phyloP scores from a whole-genome alignment of 2,113 vertebrate species.

The Lynx canadensis region DNA sequence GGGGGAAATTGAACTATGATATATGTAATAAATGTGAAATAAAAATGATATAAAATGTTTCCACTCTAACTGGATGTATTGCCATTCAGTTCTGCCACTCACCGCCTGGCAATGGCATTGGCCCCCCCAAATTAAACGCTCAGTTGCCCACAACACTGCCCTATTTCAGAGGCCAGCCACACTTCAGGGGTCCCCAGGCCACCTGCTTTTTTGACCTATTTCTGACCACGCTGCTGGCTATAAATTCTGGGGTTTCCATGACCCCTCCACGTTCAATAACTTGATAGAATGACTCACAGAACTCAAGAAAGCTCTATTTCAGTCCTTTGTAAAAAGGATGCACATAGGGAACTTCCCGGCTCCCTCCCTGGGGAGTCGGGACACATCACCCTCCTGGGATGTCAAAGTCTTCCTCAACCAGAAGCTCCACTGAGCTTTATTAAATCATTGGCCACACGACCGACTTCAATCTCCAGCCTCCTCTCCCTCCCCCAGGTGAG shows the following conservation, averaged over 20 bases:
- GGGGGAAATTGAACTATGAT: background rate
- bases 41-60: background rate
- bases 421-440: background rate
- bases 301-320: background rate
- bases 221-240: background rate
- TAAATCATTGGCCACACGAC: fast-evolving
- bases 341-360: background rate
- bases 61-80: too few species aligned
- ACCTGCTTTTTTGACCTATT: background rate
- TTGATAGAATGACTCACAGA: background rate
- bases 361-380: fast-evolving
- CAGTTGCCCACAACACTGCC: background rate
- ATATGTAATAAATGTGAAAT: background rate
- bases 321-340: background rate
- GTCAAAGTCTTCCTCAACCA: background rate
- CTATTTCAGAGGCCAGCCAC: background rate
- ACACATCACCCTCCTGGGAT: fast-evolving
- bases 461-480: background rate
- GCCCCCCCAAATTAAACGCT: background rate
- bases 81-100: background rate
- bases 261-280: background rate
- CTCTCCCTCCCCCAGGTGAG: background rate
- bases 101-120: too few species aligned
- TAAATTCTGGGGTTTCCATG: background rate
- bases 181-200: fast-evolving